These are phyloP conservation scores for Alitta virens DNA, from an alignment of 2,888 invertebrate genomes.

Conservation along the genomic window DNA sequence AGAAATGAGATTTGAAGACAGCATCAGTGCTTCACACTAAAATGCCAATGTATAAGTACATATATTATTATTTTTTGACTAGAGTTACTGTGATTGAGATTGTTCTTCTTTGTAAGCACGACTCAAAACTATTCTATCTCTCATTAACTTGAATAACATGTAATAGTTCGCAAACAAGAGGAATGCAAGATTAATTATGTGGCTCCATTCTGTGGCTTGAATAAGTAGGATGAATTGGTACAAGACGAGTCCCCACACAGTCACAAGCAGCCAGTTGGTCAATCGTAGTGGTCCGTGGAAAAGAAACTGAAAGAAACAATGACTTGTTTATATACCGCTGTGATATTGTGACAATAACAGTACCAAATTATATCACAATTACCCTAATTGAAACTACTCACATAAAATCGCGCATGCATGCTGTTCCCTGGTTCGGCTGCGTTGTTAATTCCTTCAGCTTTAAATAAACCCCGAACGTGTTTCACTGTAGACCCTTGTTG, in stretches of 20 bases:
- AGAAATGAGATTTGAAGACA: no score
- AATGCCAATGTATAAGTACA: no score
- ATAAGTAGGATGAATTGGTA: constrained; percentile 78
- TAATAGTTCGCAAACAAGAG: constrained; percentile 88
- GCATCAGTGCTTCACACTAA: no score
- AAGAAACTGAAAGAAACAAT: constrained; percentile 68
- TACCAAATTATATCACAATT: no score
- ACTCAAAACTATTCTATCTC: constrained; percentile 78
- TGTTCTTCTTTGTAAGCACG: constrained; percentile 48
- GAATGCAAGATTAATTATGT: constrained; percentile 80
- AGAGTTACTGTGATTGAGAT: no score
- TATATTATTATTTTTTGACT: no score
- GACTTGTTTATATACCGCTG: no score
- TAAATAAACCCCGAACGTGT: constrained; percentile 71
- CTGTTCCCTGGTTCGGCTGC: constrained; percentile 84
- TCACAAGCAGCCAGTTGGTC: constrained; percentile 70
- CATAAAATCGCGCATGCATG: constrained; percentile 81
- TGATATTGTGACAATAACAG: no score
- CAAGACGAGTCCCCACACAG: constrained; percentile 64
- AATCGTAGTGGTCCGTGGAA: constrained; percentile 82
- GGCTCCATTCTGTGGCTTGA: constrained; percentile 85
- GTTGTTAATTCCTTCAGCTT: constrained; percentile 75
- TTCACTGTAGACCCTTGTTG: constrained; percentile 73
- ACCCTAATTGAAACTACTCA: constrained; percentile 61
- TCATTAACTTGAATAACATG: constrained; percentile 81